Base-by-base conservation (phyloP, 1,140 invertebrate genomes). In the Acyrthosiphon pisum region DNA sequence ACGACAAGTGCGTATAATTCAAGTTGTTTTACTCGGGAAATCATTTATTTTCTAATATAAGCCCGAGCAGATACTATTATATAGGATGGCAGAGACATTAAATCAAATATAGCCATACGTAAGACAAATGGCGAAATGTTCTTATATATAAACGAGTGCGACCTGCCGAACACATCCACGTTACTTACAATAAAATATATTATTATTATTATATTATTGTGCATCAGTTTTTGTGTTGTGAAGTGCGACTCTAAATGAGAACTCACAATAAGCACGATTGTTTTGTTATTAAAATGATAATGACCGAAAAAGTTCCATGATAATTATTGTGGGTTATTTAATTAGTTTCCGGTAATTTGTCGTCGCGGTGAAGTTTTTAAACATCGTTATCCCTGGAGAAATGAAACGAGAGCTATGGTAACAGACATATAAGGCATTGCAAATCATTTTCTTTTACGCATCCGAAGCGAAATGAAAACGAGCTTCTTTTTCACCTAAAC, bases 401-500 rank as follows among this genome's bases (percentile, higher is more conserved):
- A 68, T 68, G 35, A 46, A 53, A 89, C 35, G 46, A 89, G 7
- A 0, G 35, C 44, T 6, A 26, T 44, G 44, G 46, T 53, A 53
- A 11, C 48, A 46, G n/a, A 89, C 22, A 37, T 88, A 89, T 41
- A 48, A 35, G 86, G 30, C 56, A n/a, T 86, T 53, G 91, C 46
- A 93, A 93, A 93, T 93, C 76, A 93, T 93, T 93, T 93, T 93
- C 91, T 86, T 92, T 83, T 84, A 41, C 91, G 30, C 76, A 11
- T 81, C 35, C 91, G 76, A 92, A 92, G 81, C 76, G 37, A 93
- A 90, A 93, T 93, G 91, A 93, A 93, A 86, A 93, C 48, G 81
- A 53, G 76, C 48, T 93, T 41, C 46, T 93, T 93, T 92, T 93
- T 93, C 91, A 86, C 91, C 91, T 93, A 93, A 93, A 93, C 91